Conservation (phyloP, 1,140 invertebrate species). For the Zaprionus camerounensis region DNA sequence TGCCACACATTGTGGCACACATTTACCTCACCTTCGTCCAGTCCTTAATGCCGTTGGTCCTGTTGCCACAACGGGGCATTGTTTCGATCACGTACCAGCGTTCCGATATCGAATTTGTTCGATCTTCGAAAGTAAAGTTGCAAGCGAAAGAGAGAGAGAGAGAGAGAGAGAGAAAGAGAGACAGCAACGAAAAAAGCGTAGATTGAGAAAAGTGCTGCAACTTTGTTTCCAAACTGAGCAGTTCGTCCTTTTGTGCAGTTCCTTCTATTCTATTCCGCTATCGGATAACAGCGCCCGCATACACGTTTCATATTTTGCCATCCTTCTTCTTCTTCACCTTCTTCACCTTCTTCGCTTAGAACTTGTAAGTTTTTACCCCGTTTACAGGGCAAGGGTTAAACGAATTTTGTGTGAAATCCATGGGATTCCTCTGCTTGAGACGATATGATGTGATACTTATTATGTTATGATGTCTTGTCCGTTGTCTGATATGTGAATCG, state of each 20-base stretch:
- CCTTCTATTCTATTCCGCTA: slow-evolving; percentile 63
- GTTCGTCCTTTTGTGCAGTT: slow-evolving; percentile 34
- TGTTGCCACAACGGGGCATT: slow-evolving; percentile 58
- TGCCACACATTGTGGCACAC: slow-evolving; percentile 45
- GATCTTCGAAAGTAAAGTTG: slow-evolving; percentile 52
- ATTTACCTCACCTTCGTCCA: slow-evolving; percentile 25
- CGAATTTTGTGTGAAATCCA: slow-evolving; percentile 65
- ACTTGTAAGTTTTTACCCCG: slow-evolving; percentile 69
- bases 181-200: background rate
- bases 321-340: slow-evolving; percentile 57
- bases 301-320: slow-evolving; percentile 62
- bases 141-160: background rate
- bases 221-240: slow-evolving; percentile 75
- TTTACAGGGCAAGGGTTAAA: slow-evolving; percentile 59
- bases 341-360: slow-evolving; percentile 53
- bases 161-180: background rate
- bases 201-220: slow-evolving; percentile 46
- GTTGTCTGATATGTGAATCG: slow-evolving; percentile 52
- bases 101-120: slow-evolving; percentile 75
- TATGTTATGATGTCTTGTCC: slow-evolving; percentile 59
- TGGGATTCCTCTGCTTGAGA: slow-evolving; percentile 55
- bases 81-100: slow-evolving; percentile 70
- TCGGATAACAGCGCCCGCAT: slow-evolving; percentile 80
- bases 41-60: slow-evolving; percentile 40
- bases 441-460: slow-evolving; percentile 52